phyloP scores from a whole-genome alignment of 2,888 invertebrate genomes.

The Dexiosoma caninum region DNA sequence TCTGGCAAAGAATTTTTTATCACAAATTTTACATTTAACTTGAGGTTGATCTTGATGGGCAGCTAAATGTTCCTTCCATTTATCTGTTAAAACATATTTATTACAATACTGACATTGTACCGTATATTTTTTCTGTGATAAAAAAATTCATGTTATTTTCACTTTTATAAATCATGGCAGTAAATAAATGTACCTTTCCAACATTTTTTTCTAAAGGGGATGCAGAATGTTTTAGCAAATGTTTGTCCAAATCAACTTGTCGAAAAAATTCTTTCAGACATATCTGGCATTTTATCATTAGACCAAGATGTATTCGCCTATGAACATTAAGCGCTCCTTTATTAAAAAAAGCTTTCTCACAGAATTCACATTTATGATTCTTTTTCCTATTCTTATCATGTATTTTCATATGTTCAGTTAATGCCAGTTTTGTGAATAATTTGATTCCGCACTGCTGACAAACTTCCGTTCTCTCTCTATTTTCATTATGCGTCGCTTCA shows the following conservation, averaged over 20 bases:
- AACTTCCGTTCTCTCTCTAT: slow-evolving; percentile 39
- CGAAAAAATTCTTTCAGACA: slow-evolving; percentile 43
- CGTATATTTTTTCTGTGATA: slow-evolving; percentile 7
- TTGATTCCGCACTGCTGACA: slow-evolving; percentile 38
- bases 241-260: slow-evolving; percentile 36
- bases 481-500: slow-evolving; percentile 51
- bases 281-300: slow-evolving; percentile 27
- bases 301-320: slow-evolving; percentile 47
- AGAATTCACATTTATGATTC: slow-evolving; percentile 52
- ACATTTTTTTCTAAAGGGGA: not conserved
- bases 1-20: slow-evolving; percentile 40
- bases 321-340: slow-evolving; percentile 47
- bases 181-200: slow-evolving; percentile 9
- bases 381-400: slow-evolving; percentile 37
- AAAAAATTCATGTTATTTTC: not conserved
- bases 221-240: slow-evolving; percentile 30
- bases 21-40: slow-evolving; percentile 42
- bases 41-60: slow-evolving; percentile 34
- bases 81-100: no score
- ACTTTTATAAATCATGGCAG: not conserved
- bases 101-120: not conserved
- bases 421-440: not conserved
- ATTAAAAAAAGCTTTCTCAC: slow-evolving; percentile 43
- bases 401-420: slow-evolving; percentile 39
- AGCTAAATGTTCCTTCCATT: slow-evolving; percentile 30